These are phyloP conservation scores for Crocodylus rhombifer DNA, from an alignment of 2,797 vertebrate genomes.

Conservation along the genomic window DNA sequence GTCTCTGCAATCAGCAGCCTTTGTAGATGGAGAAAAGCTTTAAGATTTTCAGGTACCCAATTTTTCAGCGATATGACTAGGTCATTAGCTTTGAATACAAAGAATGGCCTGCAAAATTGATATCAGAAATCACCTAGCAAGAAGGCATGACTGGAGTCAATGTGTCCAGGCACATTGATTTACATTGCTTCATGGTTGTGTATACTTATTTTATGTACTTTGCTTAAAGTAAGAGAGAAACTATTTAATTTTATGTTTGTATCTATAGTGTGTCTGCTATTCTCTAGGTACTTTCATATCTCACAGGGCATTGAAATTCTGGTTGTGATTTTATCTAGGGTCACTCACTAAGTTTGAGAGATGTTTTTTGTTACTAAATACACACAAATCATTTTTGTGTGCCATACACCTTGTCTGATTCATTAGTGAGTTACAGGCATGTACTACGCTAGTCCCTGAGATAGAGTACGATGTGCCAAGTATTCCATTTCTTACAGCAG, in stretches of 20 bases:
- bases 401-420: conserved; percentile 24
- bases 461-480: conserved; percentile 72
- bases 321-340: conserved; percentile 12
- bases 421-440: conserved; percentile 46
- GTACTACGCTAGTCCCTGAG: conserved; percentile 7
- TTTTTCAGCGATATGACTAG: neutral
- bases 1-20: conserved; percentile 11
- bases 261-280: neutral
- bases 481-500: conserved; percentile 83
- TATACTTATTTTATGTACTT: conserved; percentile 17
- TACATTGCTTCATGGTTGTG: conserved; percentile 2
- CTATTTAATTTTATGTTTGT: neutral
- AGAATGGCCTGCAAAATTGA: conserved; percentile 18
- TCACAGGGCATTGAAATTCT: neutral
- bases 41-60: conserved; percentile 26
- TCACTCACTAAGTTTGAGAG: conserved; percentile 18
- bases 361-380: neutral
- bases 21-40: conserved; percentile 36
- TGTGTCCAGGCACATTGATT: conserved; percentile 12
- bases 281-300: conserved; percentile 6
- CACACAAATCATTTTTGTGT: conserved; percentile 21
- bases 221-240: conserved; percentile 1
- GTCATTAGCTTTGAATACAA: conserved; percentile 36
- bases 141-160: conserved; percentile 45
- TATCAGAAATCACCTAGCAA: conserved; percentile 70